Base-by-base conservation (phyloP, 1,140 invertebrate species). In the Chionoecetes opilio region DNA sequence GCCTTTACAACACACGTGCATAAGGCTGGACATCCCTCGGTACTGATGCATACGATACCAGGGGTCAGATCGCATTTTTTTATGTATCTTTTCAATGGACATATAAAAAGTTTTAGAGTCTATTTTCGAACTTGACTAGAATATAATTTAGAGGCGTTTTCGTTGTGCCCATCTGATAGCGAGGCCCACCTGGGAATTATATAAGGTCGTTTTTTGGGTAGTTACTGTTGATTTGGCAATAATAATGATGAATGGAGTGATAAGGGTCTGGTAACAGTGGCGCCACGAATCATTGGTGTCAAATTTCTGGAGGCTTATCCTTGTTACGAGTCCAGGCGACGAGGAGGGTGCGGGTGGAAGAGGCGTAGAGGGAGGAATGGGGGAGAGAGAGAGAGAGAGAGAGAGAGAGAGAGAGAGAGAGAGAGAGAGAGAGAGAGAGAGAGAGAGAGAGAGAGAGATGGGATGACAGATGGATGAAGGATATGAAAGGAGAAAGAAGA, bases 191-290 rank as follows among this genome's bases (percentile, higher is more conserved):
- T 75, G 26, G 63, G 63, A 75, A n/a, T n/a, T 46, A n/a, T 1
- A 8, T n/a, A n/a, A 21, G 63, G 9, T 1, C 0, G 63, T 75
- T n/a, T 8, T 2, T 21, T n/a, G 21, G 21, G 21, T n/a, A 17
- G 63, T 75, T 53, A 17, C 46, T 63, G 35, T 41, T 2, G 35
- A 88, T 21, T 21, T 41, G 41, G 89, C 35, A 82, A 91, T 91
- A 91, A 75, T 63, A 41, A 34, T 91, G 89, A 91, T 91, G 32
- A 91, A 91, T 75, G 89, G 32, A 38, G 29, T 63, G 89, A 17
- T 34, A 38, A 91, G 89, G 89, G 17, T 91, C 41, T 91, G 89
- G 89, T 91, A 91, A 91, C 89, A 91, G 46, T 91, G 89, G 31
- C 53, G 46, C 89, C 53, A 91, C 29, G 46, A 32, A 91, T 91